phyloP scores from a whole-genome alignment of 2,113 vertebrate species.

The Pristiophorus japonicus region DNA sequence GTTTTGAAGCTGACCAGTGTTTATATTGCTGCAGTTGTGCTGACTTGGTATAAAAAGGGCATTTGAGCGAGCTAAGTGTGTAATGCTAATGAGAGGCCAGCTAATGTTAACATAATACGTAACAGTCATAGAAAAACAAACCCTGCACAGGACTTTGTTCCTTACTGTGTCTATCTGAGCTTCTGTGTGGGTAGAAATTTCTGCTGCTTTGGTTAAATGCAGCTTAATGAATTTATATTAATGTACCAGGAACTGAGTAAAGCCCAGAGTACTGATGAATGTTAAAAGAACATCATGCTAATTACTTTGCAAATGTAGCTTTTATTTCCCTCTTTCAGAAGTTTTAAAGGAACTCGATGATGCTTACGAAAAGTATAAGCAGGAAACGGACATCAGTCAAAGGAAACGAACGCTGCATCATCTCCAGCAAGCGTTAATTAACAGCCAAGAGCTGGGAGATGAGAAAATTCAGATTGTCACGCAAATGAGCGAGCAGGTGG shows the following conservation, averaged over 20 bases:
- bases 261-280: neutral
- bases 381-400: slow-evolving; percentile 77
- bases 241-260: neutral
- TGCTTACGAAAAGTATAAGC: slow-evolving; percentile 86
- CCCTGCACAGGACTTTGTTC: neutral
- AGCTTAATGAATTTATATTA: neutral
- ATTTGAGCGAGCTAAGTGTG: neutral
- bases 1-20: neutral
- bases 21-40: neutral
- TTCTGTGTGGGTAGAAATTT: neutral
- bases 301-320: slow-evolving; percentile 30
- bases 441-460: slow-evolving; percentile 91
- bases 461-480: slow-evolving; percentile 97
- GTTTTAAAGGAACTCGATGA: slow-evolving; percentile 94
- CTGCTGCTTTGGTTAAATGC: neutral
- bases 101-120: neutral
- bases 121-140: neutral
- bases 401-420: slow-evolving; percentile 86
- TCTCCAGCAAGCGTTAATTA: slow-evolving; percentile 86
- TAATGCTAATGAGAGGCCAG: neutral
- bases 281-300: slow-evolving; percentile 29
- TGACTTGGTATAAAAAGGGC: neutral
- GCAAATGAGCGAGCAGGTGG: slow-evolving; percentile 90
- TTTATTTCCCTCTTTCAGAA: slow-evolving; percentile 60
- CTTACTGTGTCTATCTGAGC: neutral